Evolutionary conservation across 1,140 invertebrate species (phyloP).

Genomic region (Drosophila nikananu): DNA sequence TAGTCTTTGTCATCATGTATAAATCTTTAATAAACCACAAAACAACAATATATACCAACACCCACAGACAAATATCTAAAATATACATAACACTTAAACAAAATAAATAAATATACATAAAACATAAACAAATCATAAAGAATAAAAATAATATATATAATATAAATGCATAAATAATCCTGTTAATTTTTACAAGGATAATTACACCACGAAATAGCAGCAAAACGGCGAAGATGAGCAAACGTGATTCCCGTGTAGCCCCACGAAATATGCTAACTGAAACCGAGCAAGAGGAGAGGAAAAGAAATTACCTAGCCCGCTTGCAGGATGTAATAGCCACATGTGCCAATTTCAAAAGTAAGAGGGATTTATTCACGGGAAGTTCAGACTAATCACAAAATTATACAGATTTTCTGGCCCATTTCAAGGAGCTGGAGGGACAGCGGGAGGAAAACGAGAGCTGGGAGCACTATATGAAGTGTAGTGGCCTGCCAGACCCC

Average conservation of each 20-base stretch:
- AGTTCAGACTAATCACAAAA: too few relatives aligned
- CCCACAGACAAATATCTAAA: neutral
- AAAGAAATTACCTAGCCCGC: conserved; percentile 7
- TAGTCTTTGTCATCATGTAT: neutral
- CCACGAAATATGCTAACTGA: neutral
- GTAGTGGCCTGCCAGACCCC: conserved; percentile 62
- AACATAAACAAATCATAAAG: neutral
- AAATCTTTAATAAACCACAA: neutral
- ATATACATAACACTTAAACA: neutral
- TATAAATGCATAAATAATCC: neutral
- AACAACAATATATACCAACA: conserved; percentile 5
- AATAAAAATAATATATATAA: neutral
- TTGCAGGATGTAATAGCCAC: conserved; percentile 12
- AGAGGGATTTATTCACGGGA: neutral
- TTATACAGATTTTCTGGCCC: conserved; percentile 6
- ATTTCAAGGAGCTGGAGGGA: conserved; percentile 18
- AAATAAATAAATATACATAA: neutral
- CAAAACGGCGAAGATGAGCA: neutral
- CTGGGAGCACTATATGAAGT: conserved; percentile 61
- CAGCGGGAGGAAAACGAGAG: conserved; percentile 14
- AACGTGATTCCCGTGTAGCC: fast-evolving
- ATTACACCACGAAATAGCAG: neutral
- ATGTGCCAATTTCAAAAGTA: conserved; percentile 18
- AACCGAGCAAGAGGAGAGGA: conserved; percentile 5
- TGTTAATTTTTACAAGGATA: neutral